phyloP scores from a whole-genome alignment of 2,797 vertebrate genomes.

The Enteromius thamalakanensis region DNA sequence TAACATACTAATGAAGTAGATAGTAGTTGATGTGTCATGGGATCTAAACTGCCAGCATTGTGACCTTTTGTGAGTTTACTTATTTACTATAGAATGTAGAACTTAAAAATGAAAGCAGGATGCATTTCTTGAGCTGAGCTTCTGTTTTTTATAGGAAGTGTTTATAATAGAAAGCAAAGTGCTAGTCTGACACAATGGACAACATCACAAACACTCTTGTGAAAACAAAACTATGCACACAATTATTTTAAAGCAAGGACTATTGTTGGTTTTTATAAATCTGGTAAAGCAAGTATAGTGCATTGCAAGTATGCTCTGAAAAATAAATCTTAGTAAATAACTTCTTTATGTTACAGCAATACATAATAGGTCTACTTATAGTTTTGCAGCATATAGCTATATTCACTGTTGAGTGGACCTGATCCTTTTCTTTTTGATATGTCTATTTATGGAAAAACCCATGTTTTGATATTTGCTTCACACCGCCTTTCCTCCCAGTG shows the following conservation, averaged over 20 bases:
- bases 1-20: slow-evolving; percentile 39
- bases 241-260: not conserved
- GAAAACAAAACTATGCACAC: not conserved
- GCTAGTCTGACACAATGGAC: not conserved
- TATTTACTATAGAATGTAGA: slow-evolving; percentile 4
- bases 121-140: not conserved
- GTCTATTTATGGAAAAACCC: slow-evolving; percentile 31
- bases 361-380: not conserved
- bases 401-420: slow-evolving; percentile 6
- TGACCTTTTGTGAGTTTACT: slow-evolving; percentile 3
- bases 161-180: not conserved
- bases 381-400: not conserved
- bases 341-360: not conserved
- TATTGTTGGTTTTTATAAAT: not conserved
- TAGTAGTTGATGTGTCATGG: slow-evolving; percentile 22
- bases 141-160: not conserved
- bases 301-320: not conserved
- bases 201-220: not conserved
- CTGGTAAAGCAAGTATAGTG: not conserved
- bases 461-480: slow-evolving; percentile 38
- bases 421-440: slow-evolving; percentile 4
- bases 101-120: not conserved
- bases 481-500: slow-evolving; percentile 10
- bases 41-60: slow-evolving; percentile 20
- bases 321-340: not conserved